phyloP scores from a whole-genome alignment of 2,888 invertebrate genomes.

The Troilus luridus region DNA sequence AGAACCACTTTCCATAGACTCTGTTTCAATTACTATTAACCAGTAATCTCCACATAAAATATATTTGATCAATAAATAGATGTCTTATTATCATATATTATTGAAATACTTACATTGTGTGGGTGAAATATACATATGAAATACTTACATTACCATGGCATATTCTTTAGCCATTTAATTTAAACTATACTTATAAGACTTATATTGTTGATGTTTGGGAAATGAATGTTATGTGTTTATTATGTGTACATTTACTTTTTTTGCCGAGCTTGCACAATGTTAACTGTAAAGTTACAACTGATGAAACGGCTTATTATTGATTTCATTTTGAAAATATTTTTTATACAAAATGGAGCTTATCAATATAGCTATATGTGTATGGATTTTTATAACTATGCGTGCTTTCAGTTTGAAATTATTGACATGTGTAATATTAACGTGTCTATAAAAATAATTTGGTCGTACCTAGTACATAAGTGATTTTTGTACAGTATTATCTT shows the following conservation, averaged over 20 bases:
- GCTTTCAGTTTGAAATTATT: conserved; percentile 57
- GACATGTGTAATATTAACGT: conserved; percentile 28
- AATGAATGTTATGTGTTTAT: conserved; percentile 53
- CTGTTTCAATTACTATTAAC: conserved; percentile 60
- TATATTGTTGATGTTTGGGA: conserved; percentile 54
- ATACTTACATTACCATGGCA: not conserved
- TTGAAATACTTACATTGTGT: not conserved
- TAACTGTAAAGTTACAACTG: conserved; percentile 20
- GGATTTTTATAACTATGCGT: conserved; percentile 51
- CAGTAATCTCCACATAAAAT: conserved; percentile 47
- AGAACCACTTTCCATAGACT: conserved; percentile 60
- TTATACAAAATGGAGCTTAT: conserved; percentile 53
- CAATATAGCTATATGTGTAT: not conserved
- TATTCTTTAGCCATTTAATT: conserved; percentile 42
- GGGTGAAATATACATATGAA: not conserved
- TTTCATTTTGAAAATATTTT: conserved; percentile 50
- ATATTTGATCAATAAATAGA: conserved; percentile 41
- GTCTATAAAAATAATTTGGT: conserved; percentile 23
- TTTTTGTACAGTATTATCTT: conserved; percentile 62
- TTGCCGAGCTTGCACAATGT: conserved; percentile 56
- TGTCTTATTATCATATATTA: conserved; percentile 21
- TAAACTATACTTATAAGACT: conserved; percentile 53
- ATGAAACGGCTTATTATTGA: conserved; percentile 32
- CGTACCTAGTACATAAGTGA: conserved; percentile 27
- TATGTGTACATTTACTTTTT: conserved; percentile 40